Evolutionary conservation across 2,113 vertebrate species (phyloP).

Genomic region (Aegithalos caudatus): DNA sequence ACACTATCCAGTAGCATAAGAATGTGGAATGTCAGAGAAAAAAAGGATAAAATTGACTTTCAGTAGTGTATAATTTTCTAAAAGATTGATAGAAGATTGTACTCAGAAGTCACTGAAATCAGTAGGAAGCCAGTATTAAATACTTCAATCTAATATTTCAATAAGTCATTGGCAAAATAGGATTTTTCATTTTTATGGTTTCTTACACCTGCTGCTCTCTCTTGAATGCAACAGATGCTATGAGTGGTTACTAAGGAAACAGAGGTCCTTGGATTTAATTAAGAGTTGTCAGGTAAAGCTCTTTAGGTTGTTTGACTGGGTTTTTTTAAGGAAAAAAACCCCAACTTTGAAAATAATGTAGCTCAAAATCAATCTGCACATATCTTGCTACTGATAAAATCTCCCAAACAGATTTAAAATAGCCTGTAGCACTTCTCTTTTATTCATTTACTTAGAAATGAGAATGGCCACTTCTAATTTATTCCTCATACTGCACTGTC

Average conservation of each 20-base stretch:
- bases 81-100: background rate
- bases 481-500: background rate
- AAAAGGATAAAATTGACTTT: background rate
- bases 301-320: background rate
- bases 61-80: background rate
- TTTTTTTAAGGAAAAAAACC: background rate
- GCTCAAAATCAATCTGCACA: background rate
- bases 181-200: slow-evolving; percentile 25
- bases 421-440: background rate
- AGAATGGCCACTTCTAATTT: background rate
- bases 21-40: background rate
- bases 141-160: slow-evolving; percentile 14
- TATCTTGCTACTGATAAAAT: background rate
- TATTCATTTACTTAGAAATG: background rate
- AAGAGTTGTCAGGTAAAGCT: slow-evolving; percentile 6
- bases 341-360: background rate
- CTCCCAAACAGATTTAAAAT: background rate
- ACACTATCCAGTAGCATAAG: background rate
- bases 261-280: slow-evolving; percentile 31
- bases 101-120: background rate
- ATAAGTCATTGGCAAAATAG: background rate
- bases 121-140: background rate
- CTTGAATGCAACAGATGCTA: background rate
- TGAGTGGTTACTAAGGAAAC: slow-evolving; percentile 54
- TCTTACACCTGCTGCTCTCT: slow-evolving; percentile 14